These are phyloP conservation scores for Holothuria glaberrima DNA, from an alignment of 35 echinoderm and acorn worm genomes.

Conservation along the genomic window DNA sequence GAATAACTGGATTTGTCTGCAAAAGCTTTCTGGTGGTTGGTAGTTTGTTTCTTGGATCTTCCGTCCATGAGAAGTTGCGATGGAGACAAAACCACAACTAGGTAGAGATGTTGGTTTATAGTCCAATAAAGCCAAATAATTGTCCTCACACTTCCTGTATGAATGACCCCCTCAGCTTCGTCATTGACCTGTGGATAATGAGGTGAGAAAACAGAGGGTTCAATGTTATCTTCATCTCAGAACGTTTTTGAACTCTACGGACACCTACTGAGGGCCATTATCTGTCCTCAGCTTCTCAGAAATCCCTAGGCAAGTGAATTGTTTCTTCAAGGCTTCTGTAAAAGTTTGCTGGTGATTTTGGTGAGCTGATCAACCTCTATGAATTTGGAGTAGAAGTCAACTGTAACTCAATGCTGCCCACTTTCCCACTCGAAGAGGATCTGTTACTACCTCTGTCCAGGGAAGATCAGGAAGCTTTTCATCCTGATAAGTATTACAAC, in stretches of 20 bases:
- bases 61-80: constrained; percentile 70
- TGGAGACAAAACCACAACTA: constrained; percentile 70
- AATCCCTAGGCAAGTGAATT: constrained; percentile 68
- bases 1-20: constrained; percentile 26
- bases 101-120: no score
- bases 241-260: no score
- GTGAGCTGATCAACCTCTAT: constrained; percentile 46
- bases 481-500: constrained; percentile 54
- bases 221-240: no score
- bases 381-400: constrained; percentile 73
- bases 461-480: constrained; percentile 40
- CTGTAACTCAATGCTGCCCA: constrained; percentile 34
- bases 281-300: constrained; percentile 57
- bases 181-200: constrained; percentile 57
- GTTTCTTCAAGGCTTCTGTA: constrained; percentile 52
- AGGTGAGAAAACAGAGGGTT: no score
- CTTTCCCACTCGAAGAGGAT: constrained; percentile 62
- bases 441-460: constrained; percentile 63
- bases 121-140: constrained; percentile 68
- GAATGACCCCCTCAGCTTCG: constrained; percentile 61
- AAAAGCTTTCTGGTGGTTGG: constrained; percentile 60
- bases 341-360: constrained; percentile 18
- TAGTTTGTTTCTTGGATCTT: constrained; percentile 64
- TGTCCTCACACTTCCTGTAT: constrained; percentile 68
- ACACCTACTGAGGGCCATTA: no score